Evolutionary conservation across 1,140 invertebrate genomes (phyloP).

Genomic region (Branchinecta lindahli): DNA sequence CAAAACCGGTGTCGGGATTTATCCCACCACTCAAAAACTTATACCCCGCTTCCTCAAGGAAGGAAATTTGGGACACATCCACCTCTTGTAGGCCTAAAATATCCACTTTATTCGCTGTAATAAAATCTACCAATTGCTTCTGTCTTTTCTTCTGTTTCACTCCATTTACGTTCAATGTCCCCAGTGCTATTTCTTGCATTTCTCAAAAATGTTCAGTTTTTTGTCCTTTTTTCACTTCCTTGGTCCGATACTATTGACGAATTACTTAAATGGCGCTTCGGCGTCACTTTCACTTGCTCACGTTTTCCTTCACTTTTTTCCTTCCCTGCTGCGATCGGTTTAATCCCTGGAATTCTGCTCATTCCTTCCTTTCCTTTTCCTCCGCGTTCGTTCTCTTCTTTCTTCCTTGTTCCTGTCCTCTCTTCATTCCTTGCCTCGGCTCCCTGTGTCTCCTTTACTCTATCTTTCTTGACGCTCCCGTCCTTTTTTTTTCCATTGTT

Average conservation of each 20-base stretch:
- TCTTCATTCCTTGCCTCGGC: neutral
- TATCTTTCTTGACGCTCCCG: neutral
- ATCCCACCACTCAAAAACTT: neutral
- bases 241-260: too few species aligned
- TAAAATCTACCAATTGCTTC: neutral
- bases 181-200: neutral
- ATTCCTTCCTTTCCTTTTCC: neutral
- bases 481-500: neutral
- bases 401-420: neutral
- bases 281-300: too few species aligned
- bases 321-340: neutral
- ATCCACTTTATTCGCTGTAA: neutral
- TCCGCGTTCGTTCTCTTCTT: neutral
- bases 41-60: conserved; percentile 4
- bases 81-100: neutral
- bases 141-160: conserved; percentile 9
- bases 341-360: neutral
- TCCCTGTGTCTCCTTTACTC: neutral
- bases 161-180: neutral
- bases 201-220: neutral
- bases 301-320: neutral
- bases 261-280: too few species aligned
- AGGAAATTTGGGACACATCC: too few species aligned
- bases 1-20: neutral
- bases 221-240: too few species aligned